Percentiles rank a stretch among this genome's conserved stretches.
These are phyloP conservation scores for Phyllotreta cruciferae DNA, from an alignment of 2,888 invertebrate species.

Conservation along the genomic window DNA sequence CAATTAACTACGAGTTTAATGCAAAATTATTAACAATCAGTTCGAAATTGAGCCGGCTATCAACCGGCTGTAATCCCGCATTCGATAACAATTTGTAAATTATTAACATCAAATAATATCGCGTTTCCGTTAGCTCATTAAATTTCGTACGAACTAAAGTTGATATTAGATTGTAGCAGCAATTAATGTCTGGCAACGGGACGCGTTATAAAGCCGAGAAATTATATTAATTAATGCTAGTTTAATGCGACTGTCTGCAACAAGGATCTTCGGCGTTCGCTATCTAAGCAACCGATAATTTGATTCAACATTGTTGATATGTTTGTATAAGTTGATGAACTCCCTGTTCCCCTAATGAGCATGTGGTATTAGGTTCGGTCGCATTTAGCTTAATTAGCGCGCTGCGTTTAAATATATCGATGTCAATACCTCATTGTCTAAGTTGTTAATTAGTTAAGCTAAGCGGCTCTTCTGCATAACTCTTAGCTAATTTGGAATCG, in stretches of 20 bases:
- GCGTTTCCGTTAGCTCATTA: conserved; percentile 7
- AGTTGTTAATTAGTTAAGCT: no score
- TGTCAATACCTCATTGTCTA: no score
- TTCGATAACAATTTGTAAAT: neutral
- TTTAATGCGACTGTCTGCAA: conserved; percentile 13
- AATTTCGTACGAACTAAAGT: conserved; percentile 8
- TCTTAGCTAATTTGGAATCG: no score
- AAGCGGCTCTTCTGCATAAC: no score
- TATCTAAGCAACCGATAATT: conserved; percentile 28
- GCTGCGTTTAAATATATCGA: no score
- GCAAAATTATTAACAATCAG: no score
- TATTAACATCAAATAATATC: conserved; percentile 2
- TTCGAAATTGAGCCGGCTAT: no score
- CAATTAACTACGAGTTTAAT: neutral
- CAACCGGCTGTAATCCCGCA: neutral
- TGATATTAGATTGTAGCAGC: conserved; percentile 3
- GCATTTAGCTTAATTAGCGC: no score
- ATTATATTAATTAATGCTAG: conserved; percentile 11
- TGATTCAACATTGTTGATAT: conserved; percentile 20
- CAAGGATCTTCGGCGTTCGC: conserved; percentile 3
- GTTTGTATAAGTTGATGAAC: conserved; percentile 18
- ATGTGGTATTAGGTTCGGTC: no score
- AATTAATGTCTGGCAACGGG: conserved; percentile 5
- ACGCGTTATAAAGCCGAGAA: neutral
- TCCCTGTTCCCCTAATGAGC: conserved; percentile 6